Evolutionary conservation across 1,140 invertebrate genomes (phyloP), one percentile per base, ranked within the genome.

Genomic region (Drosophila sproati): DNA sequence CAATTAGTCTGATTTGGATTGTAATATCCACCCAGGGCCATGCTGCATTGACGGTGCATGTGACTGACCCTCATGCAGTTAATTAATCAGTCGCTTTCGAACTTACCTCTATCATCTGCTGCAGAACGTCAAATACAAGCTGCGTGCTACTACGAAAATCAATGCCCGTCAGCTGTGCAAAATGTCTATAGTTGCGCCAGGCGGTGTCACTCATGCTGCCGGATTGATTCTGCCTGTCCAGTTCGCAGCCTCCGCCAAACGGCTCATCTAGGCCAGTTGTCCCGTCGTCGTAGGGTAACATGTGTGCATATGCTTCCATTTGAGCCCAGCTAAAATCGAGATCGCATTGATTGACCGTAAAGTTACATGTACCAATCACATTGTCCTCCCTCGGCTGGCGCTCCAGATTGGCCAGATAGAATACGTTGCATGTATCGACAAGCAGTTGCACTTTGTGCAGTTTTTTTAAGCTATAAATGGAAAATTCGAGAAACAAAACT

Each of bases 71-170:
- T 69, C 47, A 60, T 70, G 81, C 68, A 32, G 62, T 72, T 70
- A 62, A 63, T 54, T 64, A 60, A 20, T 20, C 57, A 48, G 48
- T 61, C 28, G 20, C 37, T 35, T 10, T 3, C 43, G 28, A 37
- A 91, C 87, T 77, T 60, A 92, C 92, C 91, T 93, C 92, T 80
- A 92, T 91, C 78, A 93, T 90, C 80, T 93, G 92, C 75, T 91
- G 91, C 62, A 93, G 77, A 61, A 93, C 81, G 79, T 93, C 92
- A 63, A 91, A 93, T 20, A 92, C 91, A 70, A 93, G 62, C 77
- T 93, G 92, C 32, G 87, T 85, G 73, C 91, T 92, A 75, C 92
- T 93, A 59, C 91, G 91, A 77, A 91, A 91, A 76, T 93, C 92
- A 66, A 93, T 91, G 54, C 85, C 92, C 39, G 91, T 92, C 69